Percentiles rank a stretch among this genome's conserved stretches.
Conservation (phyloP, 2,888 invertebrate species). For the Muschampia plurimacula region DNA sequence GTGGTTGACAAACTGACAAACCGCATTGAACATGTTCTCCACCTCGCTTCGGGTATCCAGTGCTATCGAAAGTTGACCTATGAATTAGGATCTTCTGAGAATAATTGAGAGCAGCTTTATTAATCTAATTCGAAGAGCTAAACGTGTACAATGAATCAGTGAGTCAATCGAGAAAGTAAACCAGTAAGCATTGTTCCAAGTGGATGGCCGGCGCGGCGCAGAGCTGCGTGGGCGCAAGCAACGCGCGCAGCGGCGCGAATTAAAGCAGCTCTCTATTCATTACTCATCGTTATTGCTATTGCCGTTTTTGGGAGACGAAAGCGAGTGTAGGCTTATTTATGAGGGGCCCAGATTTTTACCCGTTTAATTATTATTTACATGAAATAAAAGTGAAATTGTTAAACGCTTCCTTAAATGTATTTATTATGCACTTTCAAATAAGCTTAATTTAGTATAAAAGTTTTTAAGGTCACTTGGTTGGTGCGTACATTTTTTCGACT, state of each 20-base stretch:
- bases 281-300: slow-evolving; percentile 84
- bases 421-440: slow-evolving; percentile 31
- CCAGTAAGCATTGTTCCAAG: slow-evolving; percentile 84
- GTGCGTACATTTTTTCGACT: slow-evolving; percentile 8
- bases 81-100: slow-evolving; percentile 60
- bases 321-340: slow-evolving; percentile 75
- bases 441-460: slow-evolving; percentile 17
- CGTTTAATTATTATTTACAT: slow-evolving; percentile 32
- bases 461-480: neutral
- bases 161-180: slow-evolving; percentile 86
- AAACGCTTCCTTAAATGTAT: slow-evolving; percentile 24
- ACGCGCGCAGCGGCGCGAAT: slow-evolving; percentile 79
- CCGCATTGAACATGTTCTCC: slow-evolving; percentile 7
- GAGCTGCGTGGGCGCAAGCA: slow-evolving; percentile 76
- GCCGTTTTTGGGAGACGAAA: slow-evolving; percentile 80
- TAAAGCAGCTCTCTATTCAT: slow-evolving; percentile 85
- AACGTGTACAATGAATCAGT: slow-evolving; percentile 80
- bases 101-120: slow-evolving; percentile 67
- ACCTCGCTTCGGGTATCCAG: slow-evolving; percentile 4
- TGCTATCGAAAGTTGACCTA: slow-evolving; percentile 61
- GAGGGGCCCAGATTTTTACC: slow-evolving; percentile 27
- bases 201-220: slow-evolving; percentile 75
- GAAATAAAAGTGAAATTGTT: slow-evolving; percentile 42
- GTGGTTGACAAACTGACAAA: slow-evolving; percentile 27
- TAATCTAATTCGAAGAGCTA: slow-evolving; percentile 78